phyloP scores from a whole-genome alignment of 2,797 vertebrate species.

The Thripadectes ignobilis region DNA sequence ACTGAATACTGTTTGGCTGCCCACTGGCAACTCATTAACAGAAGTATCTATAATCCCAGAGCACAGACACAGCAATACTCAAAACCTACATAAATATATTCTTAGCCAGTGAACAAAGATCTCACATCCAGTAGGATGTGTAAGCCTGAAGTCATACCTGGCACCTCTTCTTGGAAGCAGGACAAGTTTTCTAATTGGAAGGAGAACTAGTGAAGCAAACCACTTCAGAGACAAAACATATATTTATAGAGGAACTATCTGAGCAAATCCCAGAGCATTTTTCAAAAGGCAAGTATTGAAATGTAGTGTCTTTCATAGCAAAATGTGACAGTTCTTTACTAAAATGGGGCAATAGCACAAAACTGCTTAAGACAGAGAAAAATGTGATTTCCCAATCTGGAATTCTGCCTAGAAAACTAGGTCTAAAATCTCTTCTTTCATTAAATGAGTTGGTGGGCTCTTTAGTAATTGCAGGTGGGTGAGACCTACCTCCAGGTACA shows the following conservation, averaged over 20 bases:
- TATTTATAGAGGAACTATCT: not conserved
- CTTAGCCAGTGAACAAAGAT: constrained; percentile 6
- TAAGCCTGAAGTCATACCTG: constrained; percentile 28
- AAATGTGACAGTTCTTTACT: not conserved
- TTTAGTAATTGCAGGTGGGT: not conserved
- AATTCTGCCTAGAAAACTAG: not conserved
- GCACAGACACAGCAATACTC: not conserved
- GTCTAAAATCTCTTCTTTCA: not conserved
- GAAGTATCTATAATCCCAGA: not conserved
- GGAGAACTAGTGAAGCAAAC: not conserved
- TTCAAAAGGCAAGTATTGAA: not conserved
- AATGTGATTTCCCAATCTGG: not conserved
- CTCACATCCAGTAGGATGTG: constrained; percentile 1
- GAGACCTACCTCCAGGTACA: not conserved
- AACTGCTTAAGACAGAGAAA: not conserved
- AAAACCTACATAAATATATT: not conserved
- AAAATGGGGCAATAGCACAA: not conserved
- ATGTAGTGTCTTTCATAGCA: not conserved
- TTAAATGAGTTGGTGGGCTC: not conserved
- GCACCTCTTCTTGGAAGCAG: not conserved
- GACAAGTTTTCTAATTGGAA: not conserved
- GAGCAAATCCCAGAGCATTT: not conserved
- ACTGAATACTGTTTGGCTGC: not conserved
- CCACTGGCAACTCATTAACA: not conserved
- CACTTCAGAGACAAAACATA: not conserved